phyloP scores from a whole-genome alignment of 2,888 invertebrate genomes.

The Ischnura elegans region DNA sequence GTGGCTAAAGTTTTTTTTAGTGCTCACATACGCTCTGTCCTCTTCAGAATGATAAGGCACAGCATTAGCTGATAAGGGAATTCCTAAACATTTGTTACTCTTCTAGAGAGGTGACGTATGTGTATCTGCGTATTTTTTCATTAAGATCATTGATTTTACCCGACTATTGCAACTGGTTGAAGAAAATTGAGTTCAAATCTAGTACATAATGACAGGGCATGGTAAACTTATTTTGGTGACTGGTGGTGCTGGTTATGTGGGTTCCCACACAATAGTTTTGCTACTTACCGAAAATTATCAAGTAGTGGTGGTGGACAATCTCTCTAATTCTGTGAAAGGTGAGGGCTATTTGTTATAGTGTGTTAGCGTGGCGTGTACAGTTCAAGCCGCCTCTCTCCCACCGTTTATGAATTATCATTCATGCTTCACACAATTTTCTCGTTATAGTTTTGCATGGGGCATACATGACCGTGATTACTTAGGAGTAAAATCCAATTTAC shows the following conservation, averaged over 20 bases:
- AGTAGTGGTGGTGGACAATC: constrained; percentile 93
- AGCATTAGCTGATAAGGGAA: constrained; percentile 53
- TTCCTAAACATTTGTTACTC: background rate
- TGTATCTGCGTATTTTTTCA: background rate
- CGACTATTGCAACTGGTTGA: background rate
- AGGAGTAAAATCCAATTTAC: no score
- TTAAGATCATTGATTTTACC: background rate
- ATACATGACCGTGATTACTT: no score
- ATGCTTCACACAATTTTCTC: no score
- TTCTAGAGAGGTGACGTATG: constrained; percentile 23
- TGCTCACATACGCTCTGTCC: background rate
- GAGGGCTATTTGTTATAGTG: constrained; percentile 71
- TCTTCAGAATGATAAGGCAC: constrained; percentile 12
- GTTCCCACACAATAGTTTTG: constrained; percentile 93
- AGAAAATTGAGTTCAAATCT: background rate
- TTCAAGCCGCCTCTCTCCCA: no score
- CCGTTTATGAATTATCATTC: no score
- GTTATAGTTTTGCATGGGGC: no score
- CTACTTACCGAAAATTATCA: constrained; percentile 86
- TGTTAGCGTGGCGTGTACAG: background rate
- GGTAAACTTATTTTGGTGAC: constrained; percentile 87
- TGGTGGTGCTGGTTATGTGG: constrained; percentile 97
- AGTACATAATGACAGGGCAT: constrained; percentile 68
- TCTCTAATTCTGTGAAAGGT: constrained; percentile 89
- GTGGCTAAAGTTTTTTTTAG: background rate